Conservation (phyloP, 2,888 invertebrate species). For the Conus canariensis region DNA sequence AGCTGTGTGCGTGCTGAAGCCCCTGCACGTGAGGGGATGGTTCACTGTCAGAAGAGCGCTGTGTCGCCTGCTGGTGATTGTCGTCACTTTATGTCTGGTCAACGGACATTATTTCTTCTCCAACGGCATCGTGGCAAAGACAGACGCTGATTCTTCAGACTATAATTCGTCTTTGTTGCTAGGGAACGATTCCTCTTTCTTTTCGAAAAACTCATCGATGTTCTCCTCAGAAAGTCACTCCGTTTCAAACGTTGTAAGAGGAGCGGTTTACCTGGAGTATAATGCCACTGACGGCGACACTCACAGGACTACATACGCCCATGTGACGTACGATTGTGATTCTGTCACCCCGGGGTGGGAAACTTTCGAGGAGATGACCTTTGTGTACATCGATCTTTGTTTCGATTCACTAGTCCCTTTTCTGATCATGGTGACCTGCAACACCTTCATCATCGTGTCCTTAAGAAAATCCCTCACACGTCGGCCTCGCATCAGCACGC, state of each 20-base stretch:
- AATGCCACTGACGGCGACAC: neutral
- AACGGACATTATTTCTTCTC: constrained; percentile 37
- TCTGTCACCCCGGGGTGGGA: constrained; percentile 5
- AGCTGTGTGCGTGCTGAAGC: constrained; percentile 17
- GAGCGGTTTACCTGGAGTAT: neutral
- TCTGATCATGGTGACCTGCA: constrained; percentile 27
- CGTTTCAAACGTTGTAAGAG: neutral
- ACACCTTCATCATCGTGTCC: constrained; percentile 13
- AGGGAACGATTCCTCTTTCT: neutral
- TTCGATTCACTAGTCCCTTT: constrained; percentile 26
- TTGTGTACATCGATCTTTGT: constrained; percentile 35
- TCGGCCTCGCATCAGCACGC: neutral
- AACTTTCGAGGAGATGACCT: constrained; percentile 26
- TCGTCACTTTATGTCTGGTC: neutral
- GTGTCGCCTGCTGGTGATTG: neutral
- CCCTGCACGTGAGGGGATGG: constrained; percentile 29
- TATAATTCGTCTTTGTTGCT: neutral
- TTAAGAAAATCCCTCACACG: neutral
- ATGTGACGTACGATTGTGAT: neutral
- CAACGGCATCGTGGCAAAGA: constrained; percentile 13
- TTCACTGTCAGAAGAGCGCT: constrained; percentile 16
- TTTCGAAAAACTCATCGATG: neutral
- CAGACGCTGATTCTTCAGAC: neutral
- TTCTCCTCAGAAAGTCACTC: neutral
- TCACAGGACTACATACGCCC: neutral